Percentiles rank a stretch among this genome's conserved stretches.
Evolutionary conservation across 2,113 vertebrate species (phyloP).

Genomic region (Geococcyx californianus): DNA sequence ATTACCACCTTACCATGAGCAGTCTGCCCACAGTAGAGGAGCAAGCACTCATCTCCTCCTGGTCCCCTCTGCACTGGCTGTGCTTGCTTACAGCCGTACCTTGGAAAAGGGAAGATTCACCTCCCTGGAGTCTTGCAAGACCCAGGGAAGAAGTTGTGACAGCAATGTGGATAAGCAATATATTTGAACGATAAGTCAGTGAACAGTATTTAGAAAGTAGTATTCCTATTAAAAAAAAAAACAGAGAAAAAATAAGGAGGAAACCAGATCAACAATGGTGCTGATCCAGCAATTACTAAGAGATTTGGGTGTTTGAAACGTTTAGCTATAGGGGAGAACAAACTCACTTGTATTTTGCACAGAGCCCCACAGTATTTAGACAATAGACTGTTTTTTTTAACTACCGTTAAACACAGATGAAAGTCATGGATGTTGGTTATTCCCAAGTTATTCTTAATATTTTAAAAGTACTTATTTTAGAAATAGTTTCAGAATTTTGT

Average conservation of each 20-base stretch:
- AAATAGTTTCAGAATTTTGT: neutral
- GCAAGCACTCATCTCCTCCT: neutral
- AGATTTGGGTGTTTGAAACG: neutral
- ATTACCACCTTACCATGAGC: neutral
- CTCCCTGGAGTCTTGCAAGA: neutral
- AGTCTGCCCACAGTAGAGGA: neutral
- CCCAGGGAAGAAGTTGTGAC: neutral
- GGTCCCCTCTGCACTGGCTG: neutral
- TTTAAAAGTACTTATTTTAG: neutral
- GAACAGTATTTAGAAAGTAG: neutral
- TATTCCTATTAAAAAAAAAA: neutral
- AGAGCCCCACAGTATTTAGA: neutral
- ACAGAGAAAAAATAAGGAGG: neutral
- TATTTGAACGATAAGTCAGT: neutral
- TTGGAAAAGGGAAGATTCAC: neutral
- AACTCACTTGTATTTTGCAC: neutral
- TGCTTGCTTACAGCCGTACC: neutral
- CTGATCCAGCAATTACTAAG: neutral
- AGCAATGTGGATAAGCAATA: neutral
- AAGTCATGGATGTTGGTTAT: neutral
- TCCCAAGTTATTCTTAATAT: neutral
- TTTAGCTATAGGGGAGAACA: neutral
- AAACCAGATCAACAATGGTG: neutral
- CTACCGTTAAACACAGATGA: neutral
- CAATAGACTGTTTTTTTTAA: neutral